phyloP scores from a whole-genome alignment of 2,888 invertebrate genomes.

The Pharmacophagus antenor region DNA sequence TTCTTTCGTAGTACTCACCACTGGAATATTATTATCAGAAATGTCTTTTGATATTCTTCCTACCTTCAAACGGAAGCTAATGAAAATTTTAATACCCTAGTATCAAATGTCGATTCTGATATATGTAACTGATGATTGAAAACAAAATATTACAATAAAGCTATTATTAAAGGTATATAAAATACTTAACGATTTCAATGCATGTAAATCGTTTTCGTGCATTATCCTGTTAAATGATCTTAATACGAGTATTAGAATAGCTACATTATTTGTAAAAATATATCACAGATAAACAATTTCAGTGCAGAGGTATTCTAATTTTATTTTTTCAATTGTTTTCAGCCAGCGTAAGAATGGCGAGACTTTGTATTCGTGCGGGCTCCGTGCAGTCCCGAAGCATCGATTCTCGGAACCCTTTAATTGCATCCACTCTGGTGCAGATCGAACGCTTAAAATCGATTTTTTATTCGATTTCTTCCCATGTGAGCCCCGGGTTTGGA shows the following conservation, averaged over 20 bases:
- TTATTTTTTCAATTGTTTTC: constrained; percentile 30
- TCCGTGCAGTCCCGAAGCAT: constrained; percentile 54
- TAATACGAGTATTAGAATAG: no score
- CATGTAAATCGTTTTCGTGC: no score
- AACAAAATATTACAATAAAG: no score
- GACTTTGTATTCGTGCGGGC: constrained; percentile 47
- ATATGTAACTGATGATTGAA: no score
- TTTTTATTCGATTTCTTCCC: constrained; percentile 75
- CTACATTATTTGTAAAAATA: not conserved
- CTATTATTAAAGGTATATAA: no score
- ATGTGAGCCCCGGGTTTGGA: constrained; percentile 64
- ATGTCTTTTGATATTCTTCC: constrained; percentile 45
- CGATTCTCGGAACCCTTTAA: constrained; percentile 77
- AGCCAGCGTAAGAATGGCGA: constrained; percentile 20
- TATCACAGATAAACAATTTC: constrained; percentile 37
- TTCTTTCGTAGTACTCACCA: constrained; percentile 57
- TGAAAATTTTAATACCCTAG: no score
- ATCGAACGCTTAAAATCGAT: constrained; percentile 79
- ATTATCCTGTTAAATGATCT: no score
- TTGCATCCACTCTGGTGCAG: constrained; percentile 73
- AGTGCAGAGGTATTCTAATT: constrained; percentile 23
- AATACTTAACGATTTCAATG: no score
- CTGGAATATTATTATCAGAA: constrained; percentile 37
- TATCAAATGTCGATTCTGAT: no score
- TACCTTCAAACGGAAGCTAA: no score